Evolutionary conservation across 2,888 invertebrate species (phyloP).

Genomic region (Loripinus fragilis): DNA sequence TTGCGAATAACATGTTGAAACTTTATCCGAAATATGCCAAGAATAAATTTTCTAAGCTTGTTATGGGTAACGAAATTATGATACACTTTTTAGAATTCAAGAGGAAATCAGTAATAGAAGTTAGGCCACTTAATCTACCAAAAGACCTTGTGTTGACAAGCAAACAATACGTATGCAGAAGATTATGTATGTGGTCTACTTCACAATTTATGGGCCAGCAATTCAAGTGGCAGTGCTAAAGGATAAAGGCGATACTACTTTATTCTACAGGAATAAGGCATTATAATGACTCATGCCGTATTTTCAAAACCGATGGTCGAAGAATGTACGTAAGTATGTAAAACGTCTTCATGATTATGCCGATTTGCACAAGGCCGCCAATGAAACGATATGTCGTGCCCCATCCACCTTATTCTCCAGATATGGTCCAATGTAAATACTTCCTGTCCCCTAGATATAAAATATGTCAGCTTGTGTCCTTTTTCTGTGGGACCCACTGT

Average conservation of each 20-base stretch:
- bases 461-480: not conserved
- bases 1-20: not conserved
- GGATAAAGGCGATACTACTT: too few relatives aligned
- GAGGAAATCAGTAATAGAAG: not conserved
- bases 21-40: not conserved
- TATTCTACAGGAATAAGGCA: too few relatives aligned
- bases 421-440: not conserved
- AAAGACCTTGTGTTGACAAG: too few relatives aligned
- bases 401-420: constrained; percentile 11
- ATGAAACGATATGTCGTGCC: not conserved
- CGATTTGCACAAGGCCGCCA: not conserved
- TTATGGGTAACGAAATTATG: too few relatives aligned
- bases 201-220: too few relatives aligned
- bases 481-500: not conserved
- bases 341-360: not conserved
- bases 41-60: not conserved
- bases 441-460: not conserved
- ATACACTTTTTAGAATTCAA: too few relatives aligned
- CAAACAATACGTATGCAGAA: too few relatives aligned
- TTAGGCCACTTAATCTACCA: not conserved
- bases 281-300: too few relatives aligned
- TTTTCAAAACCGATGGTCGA: not conserved
- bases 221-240: too few relatives aligned
- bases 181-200: too few relatives aligned
- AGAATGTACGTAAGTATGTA: not conserved